A percentile compares a stretch with the other conserved stretches of the same genome.
These are phyloP conservation scores for Abrostola triplasia DNA, from an alignment of 2,888 invertebrate genomes.

Conservation along the genomic window DNA sequence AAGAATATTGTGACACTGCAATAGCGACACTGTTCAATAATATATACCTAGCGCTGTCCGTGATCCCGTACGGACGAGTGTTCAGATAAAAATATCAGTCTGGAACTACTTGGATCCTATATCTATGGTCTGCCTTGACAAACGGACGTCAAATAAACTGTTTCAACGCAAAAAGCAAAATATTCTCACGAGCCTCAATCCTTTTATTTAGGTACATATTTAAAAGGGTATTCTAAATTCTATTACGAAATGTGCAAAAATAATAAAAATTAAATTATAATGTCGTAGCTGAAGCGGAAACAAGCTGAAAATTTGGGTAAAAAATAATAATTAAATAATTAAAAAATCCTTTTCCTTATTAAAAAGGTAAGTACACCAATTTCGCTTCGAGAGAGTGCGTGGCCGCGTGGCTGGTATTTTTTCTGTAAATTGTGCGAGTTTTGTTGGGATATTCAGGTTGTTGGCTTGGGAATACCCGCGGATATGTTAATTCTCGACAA, in stretches of 20 bases:
- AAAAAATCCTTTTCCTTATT: conserved; percentile 58
- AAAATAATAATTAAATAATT: conserved; percentile 58
- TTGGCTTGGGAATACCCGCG: conserved; percentile 80
- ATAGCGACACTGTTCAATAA: not conserved
- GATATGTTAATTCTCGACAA: conserved; percentile 83
- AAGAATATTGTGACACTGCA: not conserved
- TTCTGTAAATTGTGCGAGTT: conserved; percentile 53
- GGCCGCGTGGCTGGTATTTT: conserved; percentile 39
- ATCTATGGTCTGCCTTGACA: not conserved
- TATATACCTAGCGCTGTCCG: too few relatives aligned
- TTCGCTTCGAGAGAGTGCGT: conserved; percentile 41
- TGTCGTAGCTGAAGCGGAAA: conserved; percentile 40
- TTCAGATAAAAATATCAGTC: not conserved
- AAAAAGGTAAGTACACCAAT: conserved; percentile 63
- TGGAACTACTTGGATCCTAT: too few relatives aligned
- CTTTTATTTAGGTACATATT: conserved; percentile 14
- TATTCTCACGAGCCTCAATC: conserved; percentile 5
- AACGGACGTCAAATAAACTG: conserved; percentile 17
- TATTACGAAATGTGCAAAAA: conserved; percentile 37
- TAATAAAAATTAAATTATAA: conserved; percentile 47
- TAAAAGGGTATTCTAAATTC: conserved; percentile 33
- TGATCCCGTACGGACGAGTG: too few relatives aligned
- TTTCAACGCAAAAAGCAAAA: conserved; percentile 17
- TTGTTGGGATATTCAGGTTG: conserved; percentile 73
- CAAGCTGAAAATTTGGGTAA: conserved; percentile 45